Evolutionary conservation across 1,140 invertebrate species (phyloP).

Genomic region (Hyles euphorbiae): DNA sequence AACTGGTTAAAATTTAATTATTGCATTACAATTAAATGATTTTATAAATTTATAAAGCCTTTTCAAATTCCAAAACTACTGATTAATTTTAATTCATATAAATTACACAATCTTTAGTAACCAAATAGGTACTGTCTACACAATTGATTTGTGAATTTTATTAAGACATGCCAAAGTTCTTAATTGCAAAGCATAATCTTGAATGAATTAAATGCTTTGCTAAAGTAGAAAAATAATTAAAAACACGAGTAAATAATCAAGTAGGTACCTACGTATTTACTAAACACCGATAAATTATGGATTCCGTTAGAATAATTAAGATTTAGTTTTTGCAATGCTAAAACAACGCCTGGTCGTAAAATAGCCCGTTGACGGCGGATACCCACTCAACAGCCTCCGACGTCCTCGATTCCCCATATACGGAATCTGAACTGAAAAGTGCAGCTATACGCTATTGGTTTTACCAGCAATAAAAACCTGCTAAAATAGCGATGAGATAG

Average conservation of each 20-base stretch:
- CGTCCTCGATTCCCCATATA: constrained; percentile 10
- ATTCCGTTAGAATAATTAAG: too few relatives aligned
- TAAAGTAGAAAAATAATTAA: too few relatives aligned
- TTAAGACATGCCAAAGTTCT: background rate
- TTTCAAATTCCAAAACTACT: too few relatives aligned
- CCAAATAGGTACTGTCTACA: too few relatives aligned
- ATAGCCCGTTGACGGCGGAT: constrained; percentile 6
- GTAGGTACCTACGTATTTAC: too few relatives aligned
- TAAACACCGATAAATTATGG: too few relatives aligned
- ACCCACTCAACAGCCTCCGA: background rate
- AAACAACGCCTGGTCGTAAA: constrained; percentile 14
- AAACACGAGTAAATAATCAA: too few relatives aligned
- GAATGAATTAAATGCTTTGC: background rate
- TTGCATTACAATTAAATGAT: too few relatives aligned
- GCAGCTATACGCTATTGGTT: constrained; percentile 7
- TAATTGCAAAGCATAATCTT: background rate
- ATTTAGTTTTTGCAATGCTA: constrained; percentile 6
- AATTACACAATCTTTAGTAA: too few relatives aligned
- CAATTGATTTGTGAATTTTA: background rate
- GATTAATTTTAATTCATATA: too few relatives aligned
- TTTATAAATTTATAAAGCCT: too few relatives aligned
- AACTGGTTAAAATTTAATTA: too few relatives aligned
- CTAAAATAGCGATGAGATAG: background rate
- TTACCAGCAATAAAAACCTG: constrained; percentile 6
- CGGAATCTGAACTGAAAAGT: constrained; percentile 13